These are phyloP conservation scores for Pangasianodon gigas DNA, from an alignment of 2,113 vertebrate genomes.

Conservation along the genomic window DNA sequence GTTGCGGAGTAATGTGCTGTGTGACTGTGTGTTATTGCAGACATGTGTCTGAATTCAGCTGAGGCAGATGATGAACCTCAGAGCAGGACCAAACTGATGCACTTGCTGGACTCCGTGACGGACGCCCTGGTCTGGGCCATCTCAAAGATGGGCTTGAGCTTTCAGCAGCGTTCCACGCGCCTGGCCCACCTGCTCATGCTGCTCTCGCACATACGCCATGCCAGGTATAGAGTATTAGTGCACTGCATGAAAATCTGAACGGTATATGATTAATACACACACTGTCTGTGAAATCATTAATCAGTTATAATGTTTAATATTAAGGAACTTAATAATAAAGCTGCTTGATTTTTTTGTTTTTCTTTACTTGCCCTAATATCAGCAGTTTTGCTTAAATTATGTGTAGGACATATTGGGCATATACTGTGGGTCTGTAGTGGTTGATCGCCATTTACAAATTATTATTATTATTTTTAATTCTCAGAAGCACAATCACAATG, in stretches of 20 bases:
- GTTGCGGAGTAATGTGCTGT: not conserved
- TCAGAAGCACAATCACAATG: not conserved
- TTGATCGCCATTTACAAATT: not conserved
- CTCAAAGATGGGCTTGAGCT: conserved; percentile 81
- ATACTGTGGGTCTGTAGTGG: not conserved
- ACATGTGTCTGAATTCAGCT: conserved; percentile 80
- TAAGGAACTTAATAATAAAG: not conserved
- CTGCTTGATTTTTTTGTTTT: not conserved
- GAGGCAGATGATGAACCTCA: conserved; percentile 79
- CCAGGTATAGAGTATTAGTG: conserved; percentile 75
- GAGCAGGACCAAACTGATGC: conserved; percentile 82
- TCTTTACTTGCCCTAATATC: not conserved
- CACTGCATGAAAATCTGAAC: not conserved
- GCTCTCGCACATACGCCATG: conserved; percentile 90
- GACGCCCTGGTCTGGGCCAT: conserved; percentile 95
- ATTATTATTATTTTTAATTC: not conserved
- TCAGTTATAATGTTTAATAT: not conserved
- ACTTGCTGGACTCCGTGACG: conserved; percentile 84
- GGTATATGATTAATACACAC: not conserved
- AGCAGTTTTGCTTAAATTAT: not conserved
- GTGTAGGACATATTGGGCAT: not conserved
- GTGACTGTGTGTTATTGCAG: conserved; percentile 63
- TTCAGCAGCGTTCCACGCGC: conserved; percentile 86
- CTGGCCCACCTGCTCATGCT: conserved; percentile 94
- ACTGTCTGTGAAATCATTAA: not conserved